Evolutionary conservation across 2,888 invertebrate genomes (phyloP).

Genomic region (Polietes domitor): DNA sequence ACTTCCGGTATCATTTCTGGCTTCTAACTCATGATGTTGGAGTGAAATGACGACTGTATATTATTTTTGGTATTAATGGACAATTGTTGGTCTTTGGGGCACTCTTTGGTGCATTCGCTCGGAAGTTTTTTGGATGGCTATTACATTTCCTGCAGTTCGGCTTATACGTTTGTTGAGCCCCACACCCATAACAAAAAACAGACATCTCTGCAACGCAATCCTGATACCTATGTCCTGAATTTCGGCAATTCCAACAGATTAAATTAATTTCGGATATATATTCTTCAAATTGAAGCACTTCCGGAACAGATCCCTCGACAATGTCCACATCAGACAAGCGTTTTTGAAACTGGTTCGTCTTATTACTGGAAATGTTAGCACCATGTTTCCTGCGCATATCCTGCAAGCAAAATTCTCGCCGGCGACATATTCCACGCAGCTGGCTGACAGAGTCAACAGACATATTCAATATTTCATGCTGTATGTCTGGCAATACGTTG

Average conservation of each 20-base stretch:
- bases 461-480: constrained; percentile 12
- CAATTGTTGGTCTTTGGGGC: background rate
- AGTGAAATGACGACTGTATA: background rate
- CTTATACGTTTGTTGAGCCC: constrained; percentile 28
- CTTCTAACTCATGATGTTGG: too few species aligned
- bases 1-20: too few species aligned
- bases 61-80: background rate
- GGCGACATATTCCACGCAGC: constrained; percentile 21
- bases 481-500: constrained; percentile 1
- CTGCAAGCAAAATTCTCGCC: constrained; percentile 27
- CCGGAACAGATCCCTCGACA: background rate
- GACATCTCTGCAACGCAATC: background rate
- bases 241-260: background rate
- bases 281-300: background rate
- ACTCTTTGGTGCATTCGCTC: background rate
- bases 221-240: background rate
- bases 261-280: too few species aligned
- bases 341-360: background rate
- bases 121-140: background rate
- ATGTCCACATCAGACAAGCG: background rate
- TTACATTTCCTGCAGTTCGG: constrained; percentile 15
- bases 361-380: background rate
- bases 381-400: background rate
- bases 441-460: background rate
- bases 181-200: constrained; percentile 30